Evolutionary conservation across 2,888 invertebrate genomes (phyloP), one percentile per base, ranked within the genome.

Genomic region (Chrysotoxum bicinctum): DNA sequence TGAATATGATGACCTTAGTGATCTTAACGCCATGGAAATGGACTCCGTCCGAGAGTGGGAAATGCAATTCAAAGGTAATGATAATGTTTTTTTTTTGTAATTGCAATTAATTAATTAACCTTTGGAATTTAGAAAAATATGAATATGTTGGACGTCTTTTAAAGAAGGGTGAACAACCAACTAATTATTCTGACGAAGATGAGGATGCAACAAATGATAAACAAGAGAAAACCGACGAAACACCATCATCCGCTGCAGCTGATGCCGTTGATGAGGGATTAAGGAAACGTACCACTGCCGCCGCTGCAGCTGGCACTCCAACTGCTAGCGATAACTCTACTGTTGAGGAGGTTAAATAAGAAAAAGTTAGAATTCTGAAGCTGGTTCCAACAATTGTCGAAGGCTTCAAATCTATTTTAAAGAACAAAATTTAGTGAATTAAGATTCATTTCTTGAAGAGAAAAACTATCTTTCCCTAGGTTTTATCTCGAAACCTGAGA

Each of bases 1-100:
- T 85, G 97, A 96, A 89, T 98, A 98, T 93, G 99, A 99, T 93
- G 99, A 99, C 92, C 94, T 99, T 73, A 97, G 97, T 91, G 99
- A 99, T 92, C 94, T 99, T 74, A 96, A 96, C 90, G 95, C 96
- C 14, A 95, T 96, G 93, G 97, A 99, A 93, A 98, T 99, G 97
- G 98, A 98, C 88, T 97, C 97, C 23, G 96, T 99, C 8, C 94
- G 95, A 88, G 99, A 99, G 93, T 99, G 99, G 99, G 98, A 98
- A 92, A 96, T 96, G 92, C 99, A 99, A 92, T 98, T 99, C 92
- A 96, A 96, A 94, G 98, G 98, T 97, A 50, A 7, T 10, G 1
- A 30, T n/a, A n/a, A n/a, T n/a, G n/a, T 16, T 52, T 32, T 16
- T 4, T 45, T 62, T 30, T 6, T 37, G 14, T 21, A 32, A 9